Conservation (phyloP, 2,888 invertebrate species). For the Globia sparganii region DNA sequence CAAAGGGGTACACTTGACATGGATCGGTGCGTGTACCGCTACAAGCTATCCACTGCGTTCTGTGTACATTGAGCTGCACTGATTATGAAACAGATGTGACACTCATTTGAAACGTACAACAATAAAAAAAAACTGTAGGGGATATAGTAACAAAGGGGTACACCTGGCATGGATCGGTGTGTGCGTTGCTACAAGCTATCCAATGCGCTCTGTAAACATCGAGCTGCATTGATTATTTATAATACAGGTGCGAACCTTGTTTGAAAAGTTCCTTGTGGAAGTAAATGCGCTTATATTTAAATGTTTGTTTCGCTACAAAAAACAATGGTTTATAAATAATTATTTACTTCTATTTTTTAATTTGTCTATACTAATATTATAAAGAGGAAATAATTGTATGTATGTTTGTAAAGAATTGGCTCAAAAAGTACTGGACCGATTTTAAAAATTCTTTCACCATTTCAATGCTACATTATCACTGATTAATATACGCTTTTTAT, state of each 20-base stretch:
- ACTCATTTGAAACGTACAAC: neutral
- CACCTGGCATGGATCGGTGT: conserved; percentile 70
- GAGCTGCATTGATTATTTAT: conserved; percentile 63
- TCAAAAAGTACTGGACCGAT: too few species aligned
- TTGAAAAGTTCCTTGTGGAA: too few species aligned
- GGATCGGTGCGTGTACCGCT: conserved; percentile 61
- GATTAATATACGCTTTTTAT: too few species aligned
- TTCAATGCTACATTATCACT: too few species aligned
- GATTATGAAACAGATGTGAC: conserved; percentile 63
- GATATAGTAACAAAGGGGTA: conserved; percentile 75
- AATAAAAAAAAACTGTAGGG: conserved; percentile 53
- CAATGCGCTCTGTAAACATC: conserved; percentile 68
- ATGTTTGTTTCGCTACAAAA: too few species aligned
- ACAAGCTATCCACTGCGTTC: conserved; percentile 66
- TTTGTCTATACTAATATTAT: too few species aligned
- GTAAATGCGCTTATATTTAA: too few species aligned
- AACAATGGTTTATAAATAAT: too few species aligned
- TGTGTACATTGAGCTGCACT: conserved; percentile 67
- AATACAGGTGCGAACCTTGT: conserved; percentile 47
- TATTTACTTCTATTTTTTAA: too few species aligned
- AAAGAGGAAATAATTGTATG: too few species aligned
- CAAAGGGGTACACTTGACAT: conserved; percentile 76
- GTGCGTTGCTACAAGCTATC: conserved; percentile 64
- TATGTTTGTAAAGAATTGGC: too few species aligned
- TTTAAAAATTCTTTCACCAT: too few species aligned